Base-by-base conservation (phyloP, 2,888 invertebrate genomes). In the Orthosia gothica region DNA sequence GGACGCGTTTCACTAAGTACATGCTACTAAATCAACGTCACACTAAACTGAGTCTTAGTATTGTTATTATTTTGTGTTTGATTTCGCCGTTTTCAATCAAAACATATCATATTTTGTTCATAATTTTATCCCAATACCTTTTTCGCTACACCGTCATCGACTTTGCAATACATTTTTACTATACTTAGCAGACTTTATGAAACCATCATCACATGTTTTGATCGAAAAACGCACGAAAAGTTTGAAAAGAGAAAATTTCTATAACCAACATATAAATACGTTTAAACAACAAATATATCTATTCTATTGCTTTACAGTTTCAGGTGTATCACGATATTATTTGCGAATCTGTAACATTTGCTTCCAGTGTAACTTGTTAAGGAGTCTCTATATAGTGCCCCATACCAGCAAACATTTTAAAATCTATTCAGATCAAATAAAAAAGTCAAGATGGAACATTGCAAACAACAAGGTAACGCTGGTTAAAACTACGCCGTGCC, bases 1-100 rank as follows among this genome's bases (percentile, higher is more conserved):
- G 95, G 94, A 95, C 95, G 94, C 92, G 88, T 91, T 88, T 89
- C 85, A 84, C 90, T 95, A 95, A 95, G 95, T 95, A 95, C 95
- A 93, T 89, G 84, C 87, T 90, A 84, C 76, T 72, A 88, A 86
- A 89, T 85, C 86, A 89, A 89, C 85, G 85, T 90, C 87, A 89
- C 82, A 85, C 85, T 74, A 89, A 83, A 85, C 69, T 84, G 83
- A 85, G 81, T 86, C 85, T 82, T 70, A 75, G 61, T 45, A 63
- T 15, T 59, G 66, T 70, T 65, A 50, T 47, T 70, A 50, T 47
- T 70, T 61, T 73, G 50, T 20, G 32, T 61, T 70, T 40, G 40
- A 50, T 76, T 71, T 70, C 45, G 26, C 61, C 45, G 12, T 74
- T 80, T 85, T 67, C 40, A 61, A 71, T 59, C 62, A 79, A 74